Evolutionary conservation across 2,888 invertebrate species (phyloP).

Genomic region (Torymus tubicola): DNA sequence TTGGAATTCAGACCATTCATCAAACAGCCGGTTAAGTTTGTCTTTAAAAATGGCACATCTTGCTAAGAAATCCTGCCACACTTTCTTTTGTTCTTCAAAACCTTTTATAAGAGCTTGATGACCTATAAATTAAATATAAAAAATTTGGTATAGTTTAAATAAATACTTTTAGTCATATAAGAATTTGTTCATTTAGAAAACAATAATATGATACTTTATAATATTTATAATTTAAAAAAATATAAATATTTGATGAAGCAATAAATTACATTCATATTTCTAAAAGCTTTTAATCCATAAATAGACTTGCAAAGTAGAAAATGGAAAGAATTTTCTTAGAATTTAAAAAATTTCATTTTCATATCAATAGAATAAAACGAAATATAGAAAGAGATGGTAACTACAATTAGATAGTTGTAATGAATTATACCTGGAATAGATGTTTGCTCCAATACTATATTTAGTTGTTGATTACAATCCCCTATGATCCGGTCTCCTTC

Average conservation of each 20-base stretch:
- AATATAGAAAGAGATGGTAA: no score
- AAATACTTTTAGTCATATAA: neutral
- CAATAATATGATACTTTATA: no score
- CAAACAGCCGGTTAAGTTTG: conserved; percentile 86
- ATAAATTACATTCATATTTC: no score
- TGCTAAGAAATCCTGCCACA: conserved; percentile 86
- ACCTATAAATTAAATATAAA: conserved; percentile 55
- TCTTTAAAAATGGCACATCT: conserved; percentile 85
- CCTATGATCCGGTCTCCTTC: conserved; percentile 85
- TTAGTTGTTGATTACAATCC: conserved; percentile 84
- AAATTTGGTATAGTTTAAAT: neutral
- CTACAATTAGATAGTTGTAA: no score
- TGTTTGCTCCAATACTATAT: conserved; percentile 86
- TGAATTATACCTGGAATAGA: conserved; percentile 81
- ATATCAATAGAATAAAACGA: no score
- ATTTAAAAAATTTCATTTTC: no score
- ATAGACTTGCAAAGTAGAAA: no score
- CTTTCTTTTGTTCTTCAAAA: conserved; percentile 84
- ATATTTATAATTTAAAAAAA: no score
- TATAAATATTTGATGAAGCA: no score
- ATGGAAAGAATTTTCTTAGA: no score
- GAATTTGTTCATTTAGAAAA: no score
- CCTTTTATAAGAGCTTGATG: conserved; percentile 85
- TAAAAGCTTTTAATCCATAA: no score
- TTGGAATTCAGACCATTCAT: conserved; percentile 90